Evolutionary conservation across 2,888 invertebrate genomes (phyloP).

Genomic region (Lithophane socia): DNA sequence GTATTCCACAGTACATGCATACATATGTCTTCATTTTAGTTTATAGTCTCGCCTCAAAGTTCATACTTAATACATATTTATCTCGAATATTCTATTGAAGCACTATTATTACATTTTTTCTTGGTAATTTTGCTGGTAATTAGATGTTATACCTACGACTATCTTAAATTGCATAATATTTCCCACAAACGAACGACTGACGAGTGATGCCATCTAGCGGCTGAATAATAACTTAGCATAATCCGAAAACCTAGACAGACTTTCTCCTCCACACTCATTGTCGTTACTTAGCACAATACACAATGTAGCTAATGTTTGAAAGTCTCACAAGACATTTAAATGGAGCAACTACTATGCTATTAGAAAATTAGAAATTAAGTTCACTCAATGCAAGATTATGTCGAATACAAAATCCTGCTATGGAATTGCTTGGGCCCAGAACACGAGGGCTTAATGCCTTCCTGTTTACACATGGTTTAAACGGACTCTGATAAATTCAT

Average conservation of each 20-base stretch:
- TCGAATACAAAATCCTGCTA: background rate
- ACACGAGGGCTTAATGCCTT: background rate
- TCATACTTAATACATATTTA: background rate
- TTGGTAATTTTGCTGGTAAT: slow-evolving; percentile 21
- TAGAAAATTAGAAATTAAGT: slow-evolving; percentile 18
- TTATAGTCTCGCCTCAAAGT: slow-evolving; percentile 2
- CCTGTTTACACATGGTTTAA: background rate
- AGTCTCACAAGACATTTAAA: slow-evolving; percentile 25
- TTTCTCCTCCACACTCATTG: slow-evolving; percentile 59
- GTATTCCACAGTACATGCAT: background rate
- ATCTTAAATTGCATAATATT: slow-evolving; percentile 38
- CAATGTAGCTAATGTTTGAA: slow-evolving; percentile 26
- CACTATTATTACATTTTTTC: slow-evolving; percentile 19
- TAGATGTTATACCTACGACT: slow-evolving; percentile 18
- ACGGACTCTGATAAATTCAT: background rate
- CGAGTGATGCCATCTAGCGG: slow-evolving; percentile 52
- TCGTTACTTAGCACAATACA: slow-evolving; percentile 58
- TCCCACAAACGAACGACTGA: background rate
- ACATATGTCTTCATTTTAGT: slow-evolving; percentile 2
- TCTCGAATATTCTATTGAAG: slow-evolving; percentile 40
- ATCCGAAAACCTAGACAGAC: slow-evolving; percentile 54
- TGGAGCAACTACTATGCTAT: slow-evolving; percentile 4
- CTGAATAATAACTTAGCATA: slow-evolving; percentile 35
- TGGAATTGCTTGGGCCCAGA: background rate
- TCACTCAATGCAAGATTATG: background rate